Evolutionary conservation across 2,113 vertebrate species (phyloP).

Genomic region (Acanthisitta chloris): DNA sequence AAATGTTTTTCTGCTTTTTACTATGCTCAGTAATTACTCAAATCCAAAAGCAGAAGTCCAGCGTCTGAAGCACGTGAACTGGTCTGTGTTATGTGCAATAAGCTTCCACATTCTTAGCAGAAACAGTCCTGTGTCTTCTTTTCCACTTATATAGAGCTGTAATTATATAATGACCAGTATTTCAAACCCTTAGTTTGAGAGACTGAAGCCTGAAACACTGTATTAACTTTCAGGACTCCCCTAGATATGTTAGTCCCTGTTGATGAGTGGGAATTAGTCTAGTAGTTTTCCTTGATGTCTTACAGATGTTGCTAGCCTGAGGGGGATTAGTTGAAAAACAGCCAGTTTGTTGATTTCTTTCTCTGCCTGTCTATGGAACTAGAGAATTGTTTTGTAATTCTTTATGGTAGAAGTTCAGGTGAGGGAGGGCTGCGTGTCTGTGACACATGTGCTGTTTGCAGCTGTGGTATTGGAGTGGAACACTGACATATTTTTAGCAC

Average conservation of each 20-base stretch:
- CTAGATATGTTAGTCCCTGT: background rate
- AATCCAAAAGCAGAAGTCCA: background rate
- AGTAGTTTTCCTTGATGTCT: background rate
- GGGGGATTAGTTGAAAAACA: background rate
- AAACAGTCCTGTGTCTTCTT: background rate
- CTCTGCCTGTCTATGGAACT: background rate
- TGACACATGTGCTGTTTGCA: background rate
- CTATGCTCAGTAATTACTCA: background rate
- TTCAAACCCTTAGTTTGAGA: background rate
- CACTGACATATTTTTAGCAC: background rate
- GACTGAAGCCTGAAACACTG: rapidly evolving
- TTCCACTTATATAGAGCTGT: background rate
- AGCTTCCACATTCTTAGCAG: background rate
- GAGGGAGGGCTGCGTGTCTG: background rate
- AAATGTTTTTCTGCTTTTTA: background rate
- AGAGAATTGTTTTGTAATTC: background rate
- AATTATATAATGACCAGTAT: background rate
- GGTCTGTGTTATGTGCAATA: background rate
- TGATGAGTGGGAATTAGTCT: background rate
- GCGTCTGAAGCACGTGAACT: background rate
- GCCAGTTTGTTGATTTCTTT: background rate
- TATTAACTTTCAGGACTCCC: background rate
- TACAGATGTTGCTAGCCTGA: background rate
- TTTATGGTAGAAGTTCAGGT: background rate
- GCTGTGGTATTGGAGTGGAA: too few species aligned